Evolutionary conservation across 2,113 vertebrate species (phyloP).

Genomic region (Nematolebias whitei): DNA sequence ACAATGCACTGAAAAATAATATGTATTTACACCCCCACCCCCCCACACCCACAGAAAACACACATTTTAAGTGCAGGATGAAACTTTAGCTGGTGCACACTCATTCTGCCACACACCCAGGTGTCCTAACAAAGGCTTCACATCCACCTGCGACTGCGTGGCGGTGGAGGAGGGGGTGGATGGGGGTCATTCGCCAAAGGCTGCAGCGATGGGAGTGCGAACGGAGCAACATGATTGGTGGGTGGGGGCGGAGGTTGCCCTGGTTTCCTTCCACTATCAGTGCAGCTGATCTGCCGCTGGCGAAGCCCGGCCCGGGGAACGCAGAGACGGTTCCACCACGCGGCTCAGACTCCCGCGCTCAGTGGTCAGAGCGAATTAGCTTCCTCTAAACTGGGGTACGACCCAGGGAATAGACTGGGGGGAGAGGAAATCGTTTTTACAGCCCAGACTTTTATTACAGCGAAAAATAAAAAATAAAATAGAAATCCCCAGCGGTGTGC

Average conservation of each 20-base stretch:
- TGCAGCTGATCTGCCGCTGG: slow-evolving; percentile 72
- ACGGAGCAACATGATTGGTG: slow-evolving; percentile 56
- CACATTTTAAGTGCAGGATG: background rate
- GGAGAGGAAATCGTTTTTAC: slow-evolving; percentile 25
- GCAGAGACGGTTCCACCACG: slow-evolving; percentile 69
- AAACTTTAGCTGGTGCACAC: slow-evolving; percentile 16
- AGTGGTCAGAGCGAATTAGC: slow-evolving; percentile 73
- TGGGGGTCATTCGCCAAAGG: slow-evolving; percentile 61
- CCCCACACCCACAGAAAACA: too few species aligned
- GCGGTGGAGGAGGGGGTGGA: slow-evolving; percentile 38
- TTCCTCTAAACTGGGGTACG: slow-evolving; percentile 62
- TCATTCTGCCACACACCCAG: slow-evolving; percentile 36
- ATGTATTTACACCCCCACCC: too few species aligned
- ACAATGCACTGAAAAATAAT: too few species aligned
- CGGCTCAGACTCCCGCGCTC: slow-evolving; percentile 63
- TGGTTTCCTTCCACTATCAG: slow-evolving; percentile 70
- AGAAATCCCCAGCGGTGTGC: slow-evolving; percentile 9
- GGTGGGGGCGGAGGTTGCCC: slow-evolving; percentile 64
- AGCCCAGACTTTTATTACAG: slow-evolving; percentile 20
- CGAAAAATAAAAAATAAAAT: slow-evolving; percentile 28
- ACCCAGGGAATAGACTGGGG: slow-evolving; percentile 39
- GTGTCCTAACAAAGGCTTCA: slow-evolving; percentile 44
- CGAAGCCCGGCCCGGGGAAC: slow-evolving; percentile 57
- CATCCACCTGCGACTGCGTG: slow-evolving; percentile 55
- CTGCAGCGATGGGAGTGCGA: slow-evolving; percentile 34